Evolutionary conservation across 2,797 vertebrate species (phyloP).

Genomic region (Distichodus sexfasciatus): DNA sequence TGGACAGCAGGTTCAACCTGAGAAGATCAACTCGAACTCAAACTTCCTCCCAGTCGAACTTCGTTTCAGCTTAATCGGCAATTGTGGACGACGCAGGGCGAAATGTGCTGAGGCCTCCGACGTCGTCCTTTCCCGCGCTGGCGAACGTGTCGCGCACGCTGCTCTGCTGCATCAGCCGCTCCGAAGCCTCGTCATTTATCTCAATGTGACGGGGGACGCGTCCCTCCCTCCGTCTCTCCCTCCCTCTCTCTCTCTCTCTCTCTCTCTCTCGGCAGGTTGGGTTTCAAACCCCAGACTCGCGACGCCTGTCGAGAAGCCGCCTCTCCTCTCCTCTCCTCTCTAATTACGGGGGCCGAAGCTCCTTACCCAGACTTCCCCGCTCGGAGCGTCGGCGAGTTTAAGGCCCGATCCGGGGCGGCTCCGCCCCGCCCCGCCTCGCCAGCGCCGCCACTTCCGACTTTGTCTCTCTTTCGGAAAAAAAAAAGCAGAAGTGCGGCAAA

Average conservation of each 20-base stretch:
- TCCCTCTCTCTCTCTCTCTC: no score
- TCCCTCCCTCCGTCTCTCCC: background rate
- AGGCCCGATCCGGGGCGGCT: no score
- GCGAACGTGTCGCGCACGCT: background rate
- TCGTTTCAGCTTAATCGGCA: no score
- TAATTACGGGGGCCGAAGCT: slow-evolving; percentile 31
- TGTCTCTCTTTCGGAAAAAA: slow-evolving; percentile 51
- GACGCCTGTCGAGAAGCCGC: slow-evolving; percentile 4
- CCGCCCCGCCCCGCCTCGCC: no score
- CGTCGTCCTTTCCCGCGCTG: background rate
- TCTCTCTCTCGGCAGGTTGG: background rate
- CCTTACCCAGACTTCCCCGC: no score
- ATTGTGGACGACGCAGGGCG: no score
- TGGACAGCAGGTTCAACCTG: no score
- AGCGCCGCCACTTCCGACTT: slow-evolving; percentile 41
- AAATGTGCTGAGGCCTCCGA: background rate
- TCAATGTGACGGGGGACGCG: background rate
- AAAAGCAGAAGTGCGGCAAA: slow-evolving; percentile 57
- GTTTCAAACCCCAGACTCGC: slow-evolving; percentile 4
- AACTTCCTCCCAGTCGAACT: no score
- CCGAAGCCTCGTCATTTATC: background rate
- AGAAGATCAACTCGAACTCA: no score
- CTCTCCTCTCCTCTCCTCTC: slow-evolving; percentile 2
- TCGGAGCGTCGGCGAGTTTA: no score
- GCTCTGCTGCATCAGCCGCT: background rate